Conservation (phyloP, 2,888 invertebrate species). For the Dicranocentrus wangi region DNA sequence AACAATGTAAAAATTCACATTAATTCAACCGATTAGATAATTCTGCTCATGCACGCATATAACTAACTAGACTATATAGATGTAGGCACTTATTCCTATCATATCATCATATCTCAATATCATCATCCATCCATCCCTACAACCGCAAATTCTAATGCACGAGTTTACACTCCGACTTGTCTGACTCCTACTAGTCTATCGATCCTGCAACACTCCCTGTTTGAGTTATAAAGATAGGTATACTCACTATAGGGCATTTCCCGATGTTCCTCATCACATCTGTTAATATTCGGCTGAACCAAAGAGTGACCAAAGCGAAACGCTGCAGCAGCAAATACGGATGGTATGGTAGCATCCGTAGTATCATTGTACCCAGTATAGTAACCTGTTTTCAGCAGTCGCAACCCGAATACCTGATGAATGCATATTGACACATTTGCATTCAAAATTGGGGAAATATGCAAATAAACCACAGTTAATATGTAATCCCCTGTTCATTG, state of each 20-base stretch:
- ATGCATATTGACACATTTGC: conserved; percentile 25
- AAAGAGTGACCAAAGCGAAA: conserved; percentile 91
- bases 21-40: no score
- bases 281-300: conserved; percentile 85
- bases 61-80: no score
- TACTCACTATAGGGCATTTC: conserved; percentile 81
- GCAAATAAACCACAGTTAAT: conserved; percentile 13
- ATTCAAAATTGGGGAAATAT: conserved; percentile 23
- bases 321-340: conserved; percentile 87
- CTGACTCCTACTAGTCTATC: no score
- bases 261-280: conserved; percentile 79
- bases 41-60: no score
- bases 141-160: no score
- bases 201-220: no score
- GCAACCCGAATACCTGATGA: conserved; percentile 80
- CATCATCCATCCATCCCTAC: no score
- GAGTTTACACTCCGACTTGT: no score
- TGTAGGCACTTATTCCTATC: no score
- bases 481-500: no score
- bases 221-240: no score
- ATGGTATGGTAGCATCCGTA: conserved; percentile 84
- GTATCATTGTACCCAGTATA: conserved; percentile 82
- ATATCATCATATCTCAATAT: no score
- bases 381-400: conserved; percentile 81
- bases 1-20: conserved; percentile 11